Conservation (phyloP, 2,113 vertebrate species). For the Oriolus oriolus region DNA sequence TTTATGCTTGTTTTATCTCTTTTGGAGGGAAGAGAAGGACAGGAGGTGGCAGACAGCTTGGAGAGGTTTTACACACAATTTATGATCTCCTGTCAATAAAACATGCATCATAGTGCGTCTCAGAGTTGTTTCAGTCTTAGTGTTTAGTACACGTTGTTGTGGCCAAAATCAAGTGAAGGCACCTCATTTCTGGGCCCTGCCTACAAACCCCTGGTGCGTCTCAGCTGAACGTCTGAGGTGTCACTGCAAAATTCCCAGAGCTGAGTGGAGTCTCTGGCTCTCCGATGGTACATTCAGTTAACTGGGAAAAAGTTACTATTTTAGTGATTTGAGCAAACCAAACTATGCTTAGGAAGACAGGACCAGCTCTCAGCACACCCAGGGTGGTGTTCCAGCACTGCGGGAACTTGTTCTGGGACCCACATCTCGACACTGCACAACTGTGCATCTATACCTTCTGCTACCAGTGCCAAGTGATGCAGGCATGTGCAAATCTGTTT, state of each 20-base stretch:
- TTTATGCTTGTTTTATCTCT: not conserved
- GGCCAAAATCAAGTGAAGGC: not conserved
- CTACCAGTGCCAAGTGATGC: accelerated
- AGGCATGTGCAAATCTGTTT: not conserved
- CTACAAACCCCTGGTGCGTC: not conserved
- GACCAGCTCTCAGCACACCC: not conserved
- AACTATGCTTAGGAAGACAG: not conserved
- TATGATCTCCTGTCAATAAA: not conserved
- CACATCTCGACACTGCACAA: not conserved
- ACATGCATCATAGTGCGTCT: not conserved
- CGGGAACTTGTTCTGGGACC: not conserved
- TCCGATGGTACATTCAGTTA: not conserved
- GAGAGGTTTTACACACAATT: not conserved
- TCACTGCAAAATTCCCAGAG: not conserved
- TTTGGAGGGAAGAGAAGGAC: not conserved
- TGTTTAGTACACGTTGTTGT: accelerated
- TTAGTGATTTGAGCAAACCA: not conserved
- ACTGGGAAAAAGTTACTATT: not conserved
- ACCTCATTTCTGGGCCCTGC: not conserved
- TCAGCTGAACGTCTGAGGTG: not conserved
- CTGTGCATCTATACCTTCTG: not conserved
- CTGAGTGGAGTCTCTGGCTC: not conserved
- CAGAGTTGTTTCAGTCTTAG: not conserved
- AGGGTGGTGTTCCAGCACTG: not conserved
- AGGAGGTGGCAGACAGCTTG: not conserved